Evolutionary conservation across 2,113 vertebrate species (phyloP).

Genomic region (Ctenodactylus gundi): DNA sequence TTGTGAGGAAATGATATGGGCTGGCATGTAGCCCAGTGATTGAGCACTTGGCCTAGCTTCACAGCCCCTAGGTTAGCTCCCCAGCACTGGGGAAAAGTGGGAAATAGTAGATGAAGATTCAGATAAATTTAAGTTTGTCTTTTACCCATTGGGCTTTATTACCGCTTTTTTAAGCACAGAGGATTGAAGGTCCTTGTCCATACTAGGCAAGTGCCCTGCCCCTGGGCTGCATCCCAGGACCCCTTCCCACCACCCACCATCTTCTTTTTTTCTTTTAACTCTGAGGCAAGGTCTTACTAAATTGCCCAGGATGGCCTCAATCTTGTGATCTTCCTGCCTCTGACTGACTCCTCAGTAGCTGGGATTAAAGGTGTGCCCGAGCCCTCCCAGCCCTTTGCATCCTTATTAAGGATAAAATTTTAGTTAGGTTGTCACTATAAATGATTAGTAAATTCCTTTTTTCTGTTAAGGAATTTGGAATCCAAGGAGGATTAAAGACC

Average conservation of each 20-base stretch:
- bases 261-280: neutral
- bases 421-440: neutral
- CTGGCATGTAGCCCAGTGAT: neutral
- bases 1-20: neutral
- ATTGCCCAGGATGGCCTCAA: neutral
- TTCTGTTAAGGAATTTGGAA: neutral
- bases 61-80: neutral
- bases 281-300: neutral
- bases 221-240: neutral
- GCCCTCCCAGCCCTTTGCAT: neutral
- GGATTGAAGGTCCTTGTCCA: neutral
- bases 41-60: neutral
- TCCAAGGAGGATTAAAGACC: neutral
- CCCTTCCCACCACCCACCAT: neutral
- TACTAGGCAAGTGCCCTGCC: neutral
- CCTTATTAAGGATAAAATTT: neutral
- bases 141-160: neutral
- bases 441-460: neutral
- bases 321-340: neutral
- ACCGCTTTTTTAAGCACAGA: neutral
- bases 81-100: neutral
- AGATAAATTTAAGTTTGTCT: neutral
- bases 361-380: neutral
- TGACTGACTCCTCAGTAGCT: neutral
- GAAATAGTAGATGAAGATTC: constrained; percentile 8